Conservation (phyloP, 2,888 invertebrate genomes). For the Lepeophtheirus nordmannii region DNA sequence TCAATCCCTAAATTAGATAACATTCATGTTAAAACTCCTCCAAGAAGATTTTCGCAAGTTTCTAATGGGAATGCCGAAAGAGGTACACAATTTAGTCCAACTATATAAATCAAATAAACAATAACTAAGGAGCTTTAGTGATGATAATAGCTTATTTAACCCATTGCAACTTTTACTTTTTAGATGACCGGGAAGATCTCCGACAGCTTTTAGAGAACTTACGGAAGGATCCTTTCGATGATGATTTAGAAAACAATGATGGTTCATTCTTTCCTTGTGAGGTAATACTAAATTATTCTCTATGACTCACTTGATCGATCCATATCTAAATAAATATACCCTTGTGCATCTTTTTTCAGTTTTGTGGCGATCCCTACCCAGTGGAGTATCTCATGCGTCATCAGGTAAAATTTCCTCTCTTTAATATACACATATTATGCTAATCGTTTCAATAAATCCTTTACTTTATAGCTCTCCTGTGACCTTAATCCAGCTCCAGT, state of each 20-base stretch:
- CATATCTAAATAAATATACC: background rate
- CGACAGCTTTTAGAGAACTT: slow-evolving; percentile 3
- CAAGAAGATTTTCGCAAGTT: too few species aligned
- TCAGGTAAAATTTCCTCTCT: slow-evolving; percentile 10
- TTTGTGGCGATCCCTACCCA: slow-evolving; percentile 29
- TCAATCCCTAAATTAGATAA: too few species aligned
- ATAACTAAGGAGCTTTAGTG: too few species aligned
- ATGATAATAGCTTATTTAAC: slow-evolving; percentile 35
- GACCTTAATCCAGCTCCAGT: slow-evolving; percentile 20
- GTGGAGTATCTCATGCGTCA: slow-evolving; percentile 26
- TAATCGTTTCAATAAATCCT: background rate
- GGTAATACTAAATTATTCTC: too few species aligned
- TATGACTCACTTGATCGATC: too few species aligned
- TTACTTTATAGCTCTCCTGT: slow-evolving; percentile 18
- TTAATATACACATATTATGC: background rate
- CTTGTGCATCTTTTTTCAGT: slow-evolving; percentile 27
- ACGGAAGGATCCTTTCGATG: slow-evolving; percentile 24
- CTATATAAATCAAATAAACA: too few species aligned
- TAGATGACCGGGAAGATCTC: slow-evolving; percentile 1
- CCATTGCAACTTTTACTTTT: slow-evolving; percentile 16
- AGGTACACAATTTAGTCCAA: background rate
- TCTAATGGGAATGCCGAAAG: too few species aligned
- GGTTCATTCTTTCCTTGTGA: slow-evolving; percentile 21
- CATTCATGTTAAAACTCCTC: too few species aligned
- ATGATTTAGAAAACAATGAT: slow-evolving; percentile 26